Evolutionary conservation across 2,113 vertebrate genomes (phyloP), one percentile per base, ranked within the genome.

Genomic region (Oreocharis arfaki): DNA sequence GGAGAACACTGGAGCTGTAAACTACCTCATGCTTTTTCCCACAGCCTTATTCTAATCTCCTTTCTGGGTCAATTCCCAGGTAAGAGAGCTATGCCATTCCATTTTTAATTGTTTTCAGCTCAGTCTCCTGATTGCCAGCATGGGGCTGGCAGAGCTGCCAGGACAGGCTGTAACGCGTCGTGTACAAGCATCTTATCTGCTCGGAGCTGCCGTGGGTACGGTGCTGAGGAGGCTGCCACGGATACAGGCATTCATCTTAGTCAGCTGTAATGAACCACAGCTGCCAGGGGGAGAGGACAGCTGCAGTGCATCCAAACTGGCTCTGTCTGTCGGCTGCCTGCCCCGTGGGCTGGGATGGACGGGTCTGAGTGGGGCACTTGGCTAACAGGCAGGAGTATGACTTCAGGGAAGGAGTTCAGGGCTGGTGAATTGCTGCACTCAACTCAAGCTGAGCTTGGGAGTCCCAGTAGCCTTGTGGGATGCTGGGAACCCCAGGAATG

Each of bases 31-130:
- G 73, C 46, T 69, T 69, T 69, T 86, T 53, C 49, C 55, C 33
- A 21, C 27, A 47, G 76, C 67, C 28, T 77, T 69, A 10, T 49
- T 84, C 32, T 64, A 39, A 50, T 84, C 93, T 91, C 37, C 76
- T 92, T 77, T 91, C 93, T 90, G 89, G 73, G 95, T 92, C 64
- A 91, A 4, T 91, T 94, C 92, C 93, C 87, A 61, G 87, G 84
- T 91, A 91, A 49, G 81, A 88, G 70, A 84, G 69, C 61, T 11
- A 2, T 50, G 77, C 60, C 64, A 21, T 81, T 87, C 42, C 73
- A 50, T 65, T 86, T 89, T 74, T 74, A 81, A 87, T 93, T 93
- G 87, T 87, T 93, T 78, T 22, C 86, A 73, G 79, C 80, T 90
- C 85, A 13, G 85, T 24, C 37, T 69, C 33, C 49, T 55, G 89